Percentiles rank a stretch among this genome's conserved stretches.
Evolutionary conservation across 2,888 invertebrate genomes (phyloP).

Genomic region (Boloria selene): DNA sequence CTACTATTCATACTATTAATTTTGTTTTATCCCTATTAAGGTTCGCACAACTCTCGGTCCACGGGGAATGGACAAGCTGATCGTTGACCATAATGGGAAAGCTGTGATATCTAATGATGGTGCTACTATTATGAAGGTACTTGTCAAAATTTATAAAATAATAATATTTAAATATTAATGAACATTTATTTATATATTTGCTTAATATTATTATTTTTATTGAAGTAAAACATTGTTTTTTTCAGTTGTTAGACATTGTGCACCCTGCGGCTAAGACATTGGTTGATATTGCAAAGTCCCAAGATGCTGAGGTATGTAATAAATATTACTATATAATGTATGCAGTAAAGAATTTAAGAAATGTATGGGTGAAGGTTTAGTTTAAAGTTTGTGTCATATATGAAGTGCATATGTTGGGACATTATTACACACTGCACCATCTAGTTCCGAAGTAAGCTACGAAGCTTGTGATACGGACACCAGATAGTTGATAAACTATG

Average conservation of each 20-base stretch:
- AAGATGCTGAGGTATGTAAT: constrained; percentile 94
- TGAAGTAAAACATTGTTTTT: not conserved
- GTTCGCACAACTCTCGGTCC: constrained; percentile 98
- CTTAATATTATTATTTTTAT: too few relatives aligned
- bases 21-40: constrained; percentile 46
- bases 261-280: constrained; percentile 99
- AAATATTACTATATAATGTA: too few relatives aligned
- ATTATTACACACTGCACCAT: too few relatives aligned
- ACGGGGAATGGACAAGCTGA: constrained; percentile 99
- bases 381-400: too few relatives aligned
- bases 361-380: too few relatives aligned
- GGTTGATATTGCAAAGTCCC: constrained; percentile 99
- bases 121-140: constrained; percentile 96
- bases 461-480: too few relatives aligned
- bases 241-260: constrained; percentile 93
- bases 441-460: too few relatives aligned
- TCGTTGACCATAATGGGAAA: constrained; percentile 94
- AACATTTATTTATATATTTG: not conserved
- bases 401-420: too few relatives aligned
- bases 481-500: too few relatives aligned
- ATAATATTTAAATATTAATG: not conserved
- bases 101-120: constrained; percentile 99
- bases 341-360: too few relatives aligned
- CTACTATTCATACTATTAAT: too few relatives aligned
- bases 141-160: not conserved